Conservation (phyloP, 2,797 vertebrate species). For the Etheostoma perlongum region DNA sequence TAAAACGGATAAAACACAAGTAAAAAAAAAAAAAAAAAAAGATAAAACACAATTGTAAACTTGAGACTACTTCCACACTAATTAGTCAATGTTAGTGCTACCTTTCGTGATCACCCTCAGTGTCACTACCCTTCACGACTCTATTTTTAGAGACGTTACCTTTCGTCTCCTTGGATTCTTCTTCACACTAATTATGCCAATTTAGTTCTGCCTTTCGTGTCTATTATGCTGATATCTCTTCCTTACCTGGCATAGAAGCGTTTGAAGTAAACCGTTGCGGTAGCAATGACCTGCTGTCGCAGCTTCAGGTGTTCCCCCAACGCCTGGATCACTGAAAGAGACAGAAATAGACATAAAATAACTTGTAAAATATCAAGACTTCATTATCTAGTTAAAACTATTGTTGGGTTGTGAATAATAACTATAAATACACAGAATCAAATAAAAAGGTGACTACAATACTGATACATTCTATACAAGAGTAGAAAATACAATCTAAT, state of each 20-base stretch:
- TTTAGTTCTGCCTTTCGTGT: no score
- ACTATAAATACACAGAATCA: not conserved
- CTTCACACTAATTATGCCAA: no score
- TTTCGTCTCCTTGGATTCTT: no score
- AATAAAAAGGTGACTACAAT: not conserved
- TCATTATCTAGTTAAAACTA: not conserved
- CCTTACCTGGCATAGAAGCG: constrained; percentile 98
- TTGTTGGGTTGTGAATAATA: not conserved
- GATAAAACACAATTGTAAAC: no score
- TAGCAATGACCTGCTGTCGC: constrained; percentile 99
- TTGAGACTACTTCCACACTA: no score
- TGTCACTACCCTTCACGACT: no score
- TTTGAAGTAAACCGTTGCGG: constrained; percentile 99
- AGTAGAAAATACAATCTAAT: not conserved
- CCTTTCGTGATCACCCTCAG: no score
- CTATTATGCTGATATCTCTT: not conserved
- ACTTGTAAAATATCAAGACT: not conserved
- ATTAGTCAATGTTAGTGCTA: no score
- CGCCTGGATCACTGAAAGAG: constrained; percentile 94
- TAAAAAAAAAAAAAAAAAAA: no score
- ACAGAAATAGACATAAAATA: constrained; percentile 18
- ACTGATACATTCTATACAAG: no score
- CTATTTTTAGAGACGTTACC: no score
- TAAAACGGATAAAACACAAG: no score
- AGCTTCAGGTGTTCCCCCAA: constrained; percentile 99